Evolutionary conservation across 2,888 invertebrate genomes (phyloP).

Genomic region (Phorcus lineatus): DNA sequence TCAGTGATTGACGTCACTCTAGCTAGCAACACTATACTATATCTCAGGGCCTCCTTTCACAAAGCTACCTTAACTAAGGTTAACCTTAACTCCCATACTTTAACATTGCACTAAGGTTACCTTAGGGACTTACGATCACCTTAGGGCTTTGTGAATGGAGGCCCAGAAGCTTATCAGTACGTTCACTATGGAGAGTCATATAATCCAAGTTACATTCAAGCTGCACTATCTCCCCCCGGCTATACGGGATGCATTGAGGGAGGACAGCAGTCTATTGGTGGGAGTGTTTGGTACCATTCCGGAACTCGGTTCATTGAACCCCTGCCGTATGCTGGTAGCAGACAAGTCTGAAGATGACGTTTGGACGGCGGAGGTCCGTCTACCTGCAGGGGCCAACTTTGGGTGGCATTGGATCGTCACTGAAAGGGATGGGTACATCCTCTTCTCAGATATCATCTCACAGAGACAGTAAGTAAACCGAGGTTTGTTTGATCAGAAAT

Average conservation of each 20-base stretch:
- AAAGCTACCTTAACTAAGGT: too few relatives aligned
- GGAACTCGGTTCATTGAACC: background rate
- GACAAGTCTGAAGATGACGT: background rate
- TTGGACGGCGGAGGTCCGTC: background rate
- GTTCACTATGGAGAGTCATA: background rate
- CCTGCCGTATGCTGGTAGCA: background rate
- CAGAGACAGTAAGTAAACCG: background rate
- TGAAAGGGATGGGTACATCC: background rate
- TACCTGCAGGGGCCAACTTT: background rate
- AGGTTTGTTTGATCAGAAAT: too few relatives aligned
- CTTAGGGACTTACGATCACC: too few relatives aligned
- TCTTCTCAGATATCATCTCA: background rate
- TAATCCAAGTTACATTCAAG: background rate
- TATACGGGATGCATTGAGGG: background rate
- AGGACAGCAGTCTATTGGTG: background rate
- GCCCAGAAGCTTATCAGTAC: too few relatives aligned
- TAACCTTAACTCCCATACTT: too few relatives aligned
- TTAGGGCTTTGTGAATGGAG: too few relatives aligned
- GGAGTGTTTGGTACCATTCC: background rate
- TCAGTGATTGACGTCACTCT: too few relatives aligned
- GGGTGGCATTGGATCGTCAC: background rate
- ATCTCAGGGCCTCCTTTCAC: too few relatives aligned
- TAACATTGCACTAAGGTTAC: too few relatives aligned
- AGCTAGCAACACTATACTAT: too few relatives aligned
- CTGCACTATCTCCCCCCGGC: background rate